Evolutionary conservation across 2,113 vertebrate genomes (phyloP).

Genomic region (Forbesichthys papilliferus): DNA sequence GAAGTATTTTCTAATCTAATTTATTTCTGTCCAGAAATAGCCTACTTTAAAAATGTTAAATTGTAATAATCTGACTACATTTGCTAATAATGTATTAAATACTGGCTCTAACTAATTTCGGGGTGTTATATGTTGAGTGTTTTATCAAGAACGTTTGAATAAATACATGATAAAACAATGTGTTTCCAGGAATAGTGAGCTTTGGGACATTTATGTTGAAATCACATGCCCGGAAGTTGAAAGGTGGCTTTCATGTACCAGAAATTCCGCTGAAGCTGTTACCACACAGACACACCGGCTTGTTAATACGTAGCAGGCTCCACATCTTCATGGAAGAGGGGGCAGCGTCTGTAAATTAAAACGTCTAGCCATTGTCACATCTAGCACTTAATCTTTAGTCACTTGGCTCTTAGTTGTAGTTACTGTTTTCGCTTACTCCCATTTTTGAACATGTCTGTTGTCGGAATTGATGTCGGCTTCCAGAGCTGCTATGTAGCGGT

Average conservation of each 20-base stretch:
- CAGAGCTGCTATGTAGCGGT: conserved; percentile 96
- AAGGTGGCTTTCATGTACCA: neutral
- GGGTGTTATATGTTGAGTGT: neutral
- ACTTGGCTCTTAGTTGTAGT: conserved; percentile 24
- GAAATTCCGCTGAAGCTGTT: neutral
- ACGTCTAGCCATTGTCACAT: conserved; percentile 22
- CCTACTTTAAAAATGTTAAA: neutral
- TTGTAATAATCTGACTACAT: too few species aligned
- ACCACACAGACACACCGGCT: conserved; percentile 53
- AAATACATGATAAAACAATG: neutral
- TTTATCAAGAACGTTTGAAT: neutral
- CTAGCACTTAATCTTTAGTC: conserved; percentile 8
- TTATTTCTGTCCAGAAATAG: neutral
- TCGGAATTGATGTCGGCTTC: conserved; percentile 93
- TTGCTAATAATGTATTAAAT: neutral
- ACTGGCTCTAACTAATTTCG: neutral
- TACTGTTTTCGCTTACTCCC: neutral
- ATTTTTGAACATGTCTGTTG: conserved; percentile 87
- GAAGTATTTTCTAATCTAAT: conserved; percentile 2
- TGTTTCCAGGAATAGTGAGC: neutral
- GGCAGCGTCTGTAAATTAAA: conserved; percentile 45
- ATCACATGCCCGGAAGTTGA: neutral
- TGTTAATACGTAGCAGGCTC: conserved; percentile 49
- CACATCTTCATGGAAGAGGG: conserved; percentile 66
- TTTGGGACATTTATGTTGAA: conserved; percentile 1